Percentiles rank a stretch among this genome's conserved stretches.
Conservation (phyloP, 92 coral and sea anemone genomes). For the Epizoanthus stellaris region DNA sequence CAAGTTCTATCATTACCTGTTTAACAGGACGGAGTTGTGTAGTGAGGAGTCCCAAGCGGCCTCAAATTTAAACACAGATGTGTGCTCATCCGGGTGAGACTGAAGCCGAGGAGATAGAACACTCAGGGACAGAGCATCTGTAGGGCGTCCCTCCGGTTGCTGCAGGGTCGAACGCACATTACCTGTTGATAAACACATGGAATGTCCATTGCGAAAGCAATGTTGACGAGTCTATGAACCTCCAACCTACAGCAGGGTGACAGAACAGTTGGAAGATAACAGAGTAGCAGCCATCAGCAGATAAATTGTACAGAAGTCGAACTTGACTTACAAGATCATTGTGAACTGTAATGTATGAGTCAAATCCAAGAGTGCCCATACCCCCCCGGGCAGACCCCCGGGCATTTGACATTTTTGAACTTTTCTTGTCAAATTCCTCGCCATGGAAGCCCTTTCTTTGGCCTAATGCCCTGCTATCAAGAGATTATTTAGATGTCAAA, state of each 20-base stretch:
- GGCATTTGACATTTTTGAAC: too few relatives aligned
- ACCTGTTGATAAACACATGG: constrained; percentile 47
- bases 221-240: background rate
- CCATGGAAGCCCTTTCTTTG: too few relatives aligned
- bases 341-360: too few relatives aligned
- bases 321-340: too few relatives aligned
- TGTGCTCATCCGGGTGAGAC: constrained; percentile 95
- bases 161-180: constrained; percentile 71
- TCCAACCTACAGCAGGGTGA: background rate
- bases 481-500: too few relatives aligned
- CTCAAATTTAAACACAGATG: constrained; percentile 87
- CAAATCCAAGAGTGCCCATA: too few relatives aligned
- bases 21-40: constrained; percentile 83
- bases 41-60: constrained; percentile 99
- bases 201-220: background rate
- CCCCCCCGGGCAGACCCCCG: too few relatives aligned
- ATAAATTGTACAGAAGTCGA: too few relatives aligned
- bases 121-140: constrained; percentile 65
- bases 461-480: too few relatives aligned
- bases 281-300: too few relatives aligned
- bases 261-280: too few relatives aligned
- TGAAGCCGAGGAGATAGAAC: constrained; percentile 84
- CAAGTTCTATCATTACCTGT: constrained; percentile 64
- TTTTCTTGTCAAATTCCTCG: too few relatives aligned
- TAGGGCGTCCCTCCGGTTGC: constrained; percentile 57